phyloP scores from a whole-genome alignment of 1,140 invertebrate species.

The Caenorhabditis briggsae region DNA sequence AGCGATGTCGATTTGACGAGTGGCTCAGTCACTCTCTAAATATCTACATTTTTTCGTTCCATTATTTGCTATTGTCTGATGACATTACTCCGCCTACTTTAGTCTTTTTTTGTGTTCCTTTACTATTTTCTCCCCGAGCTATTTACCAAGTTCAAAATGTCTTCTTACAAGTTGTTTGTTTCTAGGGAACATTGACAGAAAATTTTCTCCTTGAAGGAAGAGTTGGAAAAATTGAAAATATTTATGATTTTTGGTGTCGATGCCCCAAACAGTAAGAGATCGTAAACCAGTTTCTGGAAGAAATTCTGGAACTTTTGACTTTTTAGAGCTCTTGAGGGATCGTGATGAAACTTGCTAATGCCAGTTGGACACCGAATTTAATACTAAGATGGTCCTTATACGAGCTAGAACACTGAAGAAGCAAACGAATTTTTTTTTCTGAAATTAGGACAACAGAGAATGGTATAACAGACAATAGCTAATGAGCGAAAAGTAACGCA shows the following conservation, averaged over 20 bases:
- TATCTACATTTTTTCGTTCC: constrained; percentile 5
- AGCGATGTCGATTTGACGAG: constrained; percentile 3
- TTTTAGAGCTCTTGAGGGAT: too few relatives aligned
- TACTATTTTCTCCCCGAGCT: neutral
- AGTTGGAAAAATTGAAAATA: neutral
- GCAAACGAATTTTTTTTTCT: too few relatives aligned
- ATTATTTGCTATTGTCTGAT: constrained; percentile 38
- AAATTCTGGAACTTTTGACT: too few relatives aligned
- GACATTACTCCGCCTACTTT: constrained; percentile 9
- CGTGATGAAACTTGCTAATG: too few relatives aligned
- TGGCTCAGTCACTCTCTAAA: constrained; percentile 22
- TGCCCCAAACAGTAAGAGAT: neutral
- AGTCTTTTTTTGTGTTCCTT: constrained; percentile 11
- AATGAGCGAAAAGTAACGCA: too few relatives aligned
- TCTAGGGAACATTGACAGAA: neutral
- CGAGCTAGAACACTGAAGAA: too few relatives aligned
- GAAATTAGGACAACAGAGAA: too few relatives aligned
- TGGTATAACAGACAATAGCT: too few relatives aligned
- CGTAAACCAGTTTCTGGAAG: neutral
- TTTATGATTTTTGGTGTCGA: constrained; percentile 34
- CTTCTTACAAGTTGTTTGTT: constrained; percentile 43
- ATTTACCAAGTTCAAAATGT: constrained; percentile 53
- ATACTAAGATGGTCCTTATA: too few relatives aligned
- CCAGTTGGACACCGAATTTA: too few relatives aligned
- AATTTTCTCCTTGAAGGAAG: neutral